These are phyloP conservation scores for Melanostoma mellinum DNA, from an alignment of 2,888 invertebrate species.

Conservation along the genomic window DNA sequence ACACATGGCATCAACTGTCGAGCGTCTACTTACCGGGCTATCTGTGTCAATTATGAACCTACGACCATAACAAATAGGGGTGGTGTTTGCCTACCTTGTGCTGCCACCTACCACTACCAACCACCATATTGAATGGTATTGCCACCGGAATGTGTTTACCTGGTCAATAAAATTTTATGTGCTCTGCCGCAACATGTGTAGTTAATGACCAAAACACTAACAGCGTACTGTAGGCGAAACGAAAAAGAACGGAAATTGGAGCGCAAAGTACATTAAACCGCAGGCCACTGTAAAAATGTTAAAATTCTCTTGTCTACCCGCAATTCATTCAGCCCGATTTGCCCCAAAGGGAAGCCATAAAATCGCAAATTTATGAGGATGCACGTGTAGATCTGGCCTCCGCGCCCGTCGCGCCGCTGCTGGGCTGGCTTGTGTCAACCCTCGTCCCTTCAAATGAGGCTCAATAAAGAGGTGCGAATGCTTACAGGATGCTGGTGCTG, in stretches of 20 bases:
- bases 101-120: not conserved
- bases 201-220: slow-evolving; percentile 63
- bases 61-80: slow-evolving; percentile 22
- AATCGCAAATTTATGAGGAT: slow-evolving; percentile 66
- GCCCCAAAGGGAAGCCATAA: slow-evolving; percentile 57
- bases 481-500: slow-evolving; percentile 50
- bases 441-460: slow-evolving; percentile 38
- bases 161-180: slow-evolving; percentile 79
- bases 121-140: slow-evolving; percentile 19
- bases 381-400: slow-evolving; percentile 32
- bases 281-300: slow-evolving; percentile 60
- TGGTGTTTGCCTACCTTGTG: not conserved
- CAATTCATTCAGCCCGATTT: slow-evolving; percentile 6
- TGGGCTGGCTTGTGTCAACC: slow-evolving; percentile 22
- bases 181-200: slow-evolving; percentile 68
- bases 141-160: slow-evolving; percentile 72
- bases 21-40: slow-evolving; percentile 41
- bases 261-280: slow-evolving; percentile 66
- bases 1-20: slow-evolving; percentile 23
- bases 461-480: slow-evolving; percentile 63
- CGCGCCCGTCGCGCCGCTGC: no score
- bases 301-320: not conserved
- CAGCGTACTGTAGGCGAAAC: not conserved
- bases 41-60: slow-evolving; percentile 54
- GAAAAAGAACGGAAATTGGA: slow-evolving; percentile 61